Evolutionary conservation across 2,888 invertebrate species (phyloP), one percentile per base, ranked within the genome.

Genomic region (Drosophila differens): DNA sequence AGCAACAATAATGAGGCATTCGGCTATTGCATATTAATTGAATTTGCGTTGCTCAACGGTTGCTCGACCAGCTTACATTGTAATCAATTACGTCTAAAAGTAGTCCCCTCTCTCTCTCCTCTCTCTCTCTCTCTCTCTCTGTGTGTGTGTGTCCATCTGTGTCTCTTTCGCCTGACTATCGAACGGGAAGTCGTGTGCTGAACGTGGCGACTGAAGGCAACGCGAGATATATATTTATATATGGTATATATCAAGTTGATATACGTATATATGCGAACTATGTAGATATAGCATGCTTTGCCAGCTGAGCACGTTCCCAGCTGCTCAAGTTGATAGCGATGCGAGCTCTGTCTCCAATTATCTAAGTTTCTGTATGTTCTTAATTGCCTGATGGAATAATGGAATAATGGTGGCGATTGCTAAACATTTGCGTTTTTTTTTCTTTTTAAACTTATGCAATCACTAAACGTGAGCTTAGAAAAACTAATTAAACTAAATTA

Each of bases 21-120:
- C 64, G 68, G 70, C 69, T 79, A 81, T 83, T 89, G 89, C 84
- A 85, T 89, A 87, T 89, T 87, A 89, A 85, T 85, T 87, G 72
- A 84, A 89, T 82, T 86, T 69, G 41, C 32, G 12, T 32, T 22
- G 44, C 57, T 58, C 57, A 22, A 39, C 57, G 22, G 5, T 49
- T 65, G 74, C 66, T 52, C 57, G 22, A 64, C 60, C 63, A 52
- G 68, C 28, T 57, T 14, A 57, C n/a, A 28, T 73, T 72, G 66
- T 49, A 65, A 55, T 41, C 54, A 78, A 76, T 78, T 70, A 52
- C 55, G 63, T 53, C 57, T 52, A 44, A 51, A 66, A 63, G 47
- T 62, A 44, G 58, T 41, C 14, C 44, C 9, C 30, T 3, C 33
- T 33, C 33, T 4, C 39, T 9, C 3, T 39, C 39, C 25, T 3